Evolutionary conservation across 2,113 vertebrate genomes (phyloP).

Genomic region (Ariopsis seemanni): DNA sequence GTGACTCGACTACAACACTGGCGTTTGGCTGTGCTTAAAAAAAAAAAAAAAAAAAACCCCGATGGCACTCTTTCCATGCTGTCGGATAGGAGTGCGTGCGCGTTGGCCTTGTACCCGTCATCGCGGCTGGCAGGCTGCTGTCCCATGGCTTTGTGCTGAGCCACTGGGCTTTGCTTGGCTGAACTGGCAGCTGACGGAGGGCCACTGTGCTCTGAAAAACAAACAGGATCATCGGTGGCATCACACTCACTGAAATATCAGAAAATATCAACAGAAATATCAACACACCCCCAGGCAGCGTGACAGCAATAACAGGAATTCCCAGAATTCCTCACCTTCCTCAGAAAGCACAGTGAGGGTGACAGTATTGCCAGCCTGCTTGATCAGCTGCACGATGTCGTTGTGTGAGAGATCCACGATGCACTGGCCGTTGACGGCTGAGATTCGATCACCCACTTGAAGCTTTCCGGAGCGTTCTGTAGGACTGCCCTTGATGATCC

Average conservation of each 20-base stretch:
- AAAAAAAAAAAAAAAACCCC: not conserved
- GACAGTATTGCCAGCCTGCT: constrained; percentile 88
- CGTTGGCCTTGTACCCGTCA: constrained; percentile 57
- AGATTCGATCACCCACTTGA: constrained; percentile 94
- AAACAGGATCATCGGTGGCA: constrained; percentile 35
- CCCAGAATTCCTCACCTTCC: constrained; percentile 76
- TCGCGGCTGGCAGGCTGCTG: constrained; percentile 73
- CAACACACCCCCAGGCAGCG: not conserved
- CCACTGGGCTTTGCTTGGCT: constrained; percentile 87
- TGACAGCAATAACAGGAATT: not conserved
- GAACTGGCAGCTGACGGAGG: constrained; percentile 92
- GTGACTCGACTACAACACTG: no score
- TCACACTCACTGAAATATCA: not conserved
- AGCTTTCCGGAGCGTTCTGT: constrained; percentile 89
- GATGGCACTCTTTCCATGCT: not conserved
- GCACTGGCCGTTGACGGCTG: constrained; percentile 88
- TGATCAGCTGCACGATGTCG: constrained; percentile 95
- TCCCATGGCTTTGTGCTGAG: constrained; percentile 83
- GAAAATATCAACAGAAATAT: not conserved
- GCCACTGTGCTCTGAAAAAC: constrained; percentile 79
- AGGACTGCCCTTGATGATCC: constrained; percentile 93
- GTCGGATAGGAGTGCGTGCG: constrained; percentile 11
- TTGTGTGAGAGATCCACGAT: constrained; percentile 93
- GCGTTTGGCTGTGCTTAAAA: not conserved
- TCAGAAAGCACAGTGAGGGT: constrained; percentile 92